Base-by-base conservation (phyloP, 2,113 vertebrate genomes). In the Andinoacara biseriatus region DNA sequence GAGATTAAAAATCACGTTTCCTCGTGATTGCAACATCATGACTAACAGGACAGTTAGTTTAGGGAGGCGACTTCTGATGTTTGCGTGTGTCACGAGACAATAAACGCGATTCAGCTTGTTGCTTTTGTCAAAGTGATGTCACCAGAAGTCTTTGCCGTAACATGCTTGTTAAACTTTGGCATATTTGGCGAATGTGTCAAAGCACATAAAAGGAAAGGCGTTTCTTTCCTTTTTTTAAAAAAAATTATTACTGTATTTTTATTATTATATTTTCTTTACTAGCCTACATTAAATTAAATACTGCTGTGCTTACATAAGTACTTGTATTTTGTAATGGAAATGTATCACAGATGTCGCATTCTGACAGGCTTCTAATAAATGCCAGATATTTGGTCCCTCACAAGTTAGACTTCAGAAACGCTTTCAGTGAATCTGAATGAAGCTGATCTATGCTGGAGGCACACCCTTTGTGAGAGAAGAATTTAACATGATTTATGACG, bases 301-400 rank as follows among this genome's bases (percentile, higher is more conserved):
- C 54, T 67, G 60, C 62, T 81, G 74, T 83, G 46, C 63, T 83
- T 54, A 26, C 43, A 11, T 3, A 65, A 49, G 84, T 89, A 81
- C 49, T 93, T 93, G 81, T 91, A 90, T 87, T 84, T 59, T 85
- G 33, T 87, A 89, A 90, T 82, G 81, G 83, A 92, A 89, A 90
- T 81, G 57, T 82, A 84, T 82, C 63, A 38, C 46, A 74, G 79
- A 82, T 59, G 57, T 89, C 85, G 80, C 87, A 86, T 84, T 87
- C 72, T 89, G 91, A 91, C 89, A 84, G 85, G 46, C 81, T 84
- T 77, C 57, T 89, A 91, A 94, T 90, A 76, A 90, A 91, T 86
- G 81, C 87, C 87, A 91, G 89, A 83, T 88, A 86, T 87, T 87
- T 90, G 77, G 60, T 87, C 58, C 78, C 58, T 84, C 43, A 80